Conservation (phyloP, 2,888 invertebrate species). For the Noctua janthina region DNA sequence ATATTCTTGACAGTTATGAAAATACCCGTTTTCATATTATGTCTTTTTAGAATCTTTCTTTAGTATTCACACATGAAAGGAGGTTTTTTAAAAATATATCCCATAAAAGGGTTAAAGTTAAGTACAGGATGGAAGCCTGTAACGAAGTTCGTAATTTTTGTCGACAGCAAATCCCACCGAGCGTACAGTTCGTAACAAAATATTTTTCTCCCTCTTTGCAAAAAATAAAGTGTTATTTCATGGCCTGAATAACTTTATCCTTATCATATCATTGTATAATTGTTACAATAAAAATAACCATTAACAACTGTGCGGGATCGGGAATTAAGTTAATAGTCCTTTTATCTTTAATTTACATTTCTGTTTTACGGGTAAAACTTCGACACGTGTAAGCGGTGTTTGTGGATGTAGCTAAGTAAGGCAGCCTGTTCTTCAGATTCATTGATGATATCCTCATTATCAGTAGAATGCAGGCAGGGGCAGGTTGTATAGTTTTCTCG, state of each 20-base stretch:
- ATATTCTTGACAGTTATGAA: too few species aligned
- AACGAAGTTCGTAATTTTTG: neutral
- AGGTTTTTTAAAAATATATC: neutral
- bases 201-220: neutral
- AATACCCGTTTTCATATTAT: too few species aligned
- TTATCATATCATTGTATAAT: conserved; percentile 12
- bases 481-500: too few species aligned
- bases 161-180: neutral
- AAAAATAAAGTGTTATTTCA: neutral
- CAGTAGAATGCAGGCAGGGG: too few species aligned
- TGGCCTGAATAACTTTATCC: too few species aligned
- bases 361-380: neutral
- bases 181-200: neutral
- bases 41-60: too few species aligned
- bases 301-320: conserved; percentile 4
- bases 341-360: conserved; percentile 25
- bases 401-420: neutral
- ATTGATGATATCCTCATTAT: too few species aligned
- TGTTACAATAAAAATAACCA: conserved; percentile 11
- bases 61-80: too few species aligned
- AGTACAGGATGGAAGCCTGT: neutral
- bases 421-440: neutral
- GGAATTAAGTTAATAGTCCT: conserved; percentile 7
- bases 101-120: neutral
- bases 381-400: conserved; percentile 2